Evolutionary conservation across 2,113 vertebrate species (phyloP), one percentile per base, ranked within the genome.

Genomic region (Campylorhamphus procurvoides): DNA sequence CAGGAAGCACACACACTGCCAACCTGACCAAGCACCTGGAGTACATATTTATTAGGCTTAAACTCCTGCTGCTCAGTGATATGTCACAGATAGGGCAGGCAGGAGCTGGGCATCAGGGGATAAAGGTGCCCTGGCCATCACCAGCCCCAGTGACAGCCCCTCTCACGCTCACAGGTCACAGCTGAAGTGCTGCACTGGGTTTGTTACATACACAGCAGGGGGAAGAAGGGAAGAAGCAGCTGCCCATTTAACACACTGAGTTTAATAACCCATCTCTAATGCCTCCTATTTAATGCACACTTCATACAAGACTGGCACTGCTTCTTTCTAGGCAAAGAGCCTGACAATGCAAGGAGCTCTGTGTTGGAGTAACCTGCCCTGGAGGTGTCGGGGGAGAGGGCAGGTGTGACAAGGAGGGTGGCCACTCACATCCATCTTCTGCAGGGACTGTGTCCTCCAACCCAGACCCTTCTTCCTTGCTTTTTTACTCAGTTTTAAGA

Each of bases 341-440:
- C 46, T 44, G 13, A 12, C 22, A 14, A 8, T 14, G 27, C n/a
- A 9, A 29, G 56, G 6, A 33, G 7, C 15, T 55, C 63, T 49
- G 39, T 23, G 58, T 4, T 39, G 31, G 28, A 18, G 29, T 20
- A 31, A 29, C 6, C 20, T 19, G 7, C 42, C 10, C 27, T 2
- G 7, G 47, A 29, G 25, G 14, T 1, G 4, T 1, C 5, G 20
- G 35, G 17, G 18, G 5, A 29, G 75, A 53, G 22, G 27, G 22
- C 1, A 14, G 40, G 1, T 22, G 58, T 3, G 14, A n/a, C 0
- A 0, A n/a, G 16, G 31, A 3, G 3, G 9, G 75, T 5, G 6
- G 49, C 39, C 9, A 3, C 18, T 22, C 33, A 25, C 1, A 6
- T 18, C 49, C 76, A 22, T 20, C 39, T 53, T 71, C 40, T 42